phyloP scores from a whole-genome alignment of 1,140 invertebrate genomes.

The Philopotamus ludificatus region DNA sequence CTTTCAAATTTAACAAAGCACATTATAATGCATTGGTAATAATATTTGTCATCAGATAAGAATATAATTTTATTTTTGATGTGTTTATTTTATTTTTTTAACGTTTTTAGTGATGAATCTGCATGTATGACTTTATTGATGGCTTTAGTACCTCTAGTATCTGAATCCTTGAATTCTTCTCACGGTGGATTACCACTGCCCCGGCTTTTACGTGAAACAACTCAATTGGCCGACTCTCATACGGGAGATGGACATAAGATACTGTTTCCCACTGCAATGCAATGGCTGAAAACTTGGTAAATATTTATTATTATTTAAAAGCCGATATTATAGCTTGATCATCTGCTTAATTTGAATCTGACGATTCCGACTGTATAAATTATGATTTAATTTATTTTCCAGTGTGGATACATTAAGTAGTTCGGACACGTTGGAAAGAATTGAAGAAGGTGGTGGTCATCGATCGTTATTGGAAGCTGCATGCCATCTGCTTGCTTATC shows the following conservation, averaged over 20 bases:
- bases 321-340: conserved; percentile 47
- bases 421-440: conserved; percentile 50
- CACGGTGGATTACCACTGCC: conserved; percentile 74
- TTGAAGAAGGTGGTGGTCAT: conserved; percentile 56
- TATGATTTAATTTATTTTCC: conserved; percentile 46
- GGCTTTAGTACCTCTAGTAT: conserved; percentile 74
- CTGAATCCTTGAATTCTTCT: conserved; percentile 63
- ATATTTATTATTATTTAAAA: too few species aligned
- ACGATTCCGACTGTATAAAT: too few species aligned
- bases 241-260: conserved; percentile 72
- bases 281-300: conserved; percentile 75
- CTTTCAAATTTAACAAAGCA: conserved; percentile 51
- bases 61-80: not conserved
- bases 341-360: not conserved
- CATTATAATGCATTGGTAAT: conserved; percentile 50
- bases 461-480: conserved; percentile 70
- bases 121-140: conserved; percentile 73
- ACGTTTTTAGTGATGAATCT: conserved; percentile 60
- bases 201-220: conserved; percentile 79
- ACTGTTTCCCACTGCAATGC: conserved; percentile 75
- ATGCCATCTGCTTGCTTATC: conserved; percentile 75
- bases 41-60: not conserved
- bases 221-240: conserved; percentile 80
- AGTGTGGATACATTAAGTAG: conserved; percentile 57
- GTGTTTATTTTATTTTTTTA: conserved; percentile 11